Base-by-base conservation (phyloP, 2,113 vertebrate species). In the Tor tambroides region DNA sequence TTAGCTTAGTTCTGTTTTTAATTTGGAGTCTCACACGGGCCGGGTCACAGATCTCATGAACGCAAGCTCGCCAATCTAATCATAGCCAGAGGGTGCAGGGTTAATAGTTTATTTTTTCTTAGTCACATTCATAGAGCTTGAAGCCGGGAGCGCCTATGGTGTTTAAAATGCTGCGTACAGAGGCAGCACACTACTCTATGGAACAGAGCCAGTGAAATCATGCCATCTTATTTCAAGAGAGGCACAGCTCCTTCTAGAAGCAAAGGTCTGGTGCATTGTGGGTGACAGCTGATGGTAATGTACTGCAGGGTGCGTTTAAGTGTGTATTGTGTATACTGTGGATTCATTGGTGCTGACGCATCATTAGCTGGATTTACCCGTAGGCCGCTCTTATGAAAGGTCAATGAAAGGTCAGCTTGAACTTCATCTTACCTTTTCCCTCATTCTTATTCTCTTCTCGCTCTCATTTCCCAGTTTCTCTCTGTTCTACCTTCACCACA, bases 371-470 rank as follows among this genome's bases (percentile, higher is more conserved):
- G 41, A 51, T 83, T 82, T 67, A 69, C 81, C 43, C 65, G 5
- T 67, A 17, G 65, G 81, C 28, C 4, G 3, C 28, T 83, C 67
- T 72, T 12, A 72, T 32, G 43, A 84, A 84, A 54, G 82, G 65
- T 84, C 67, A 83, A 26, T 23, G 28, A 84, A 84, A 54, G 82
- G 65, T 84, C 82, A 71, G 63, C 63, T 83, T 72, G 81, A 83
- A 72, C 67, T 84, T 72, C 38, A 82, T 82, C 43, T 84, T 35
- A 83, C 81, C 81, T 83, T 65, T 54, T 15, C 43, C 51, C 21
- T 32, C 28, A 51, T 71, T 30, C 67, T 26, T 72, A 35, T 56
- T 32, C 26, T 72, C 11, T 15, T 84, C 3, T 38, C 19, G 2
- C 9, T 35, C 23, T 28, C 23, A 4, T 81, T 43, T 65, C 15